phyloP scores from a whole-genome alignment of 2,113 vertebrate species.

The Trogon surrucura region DNA sequence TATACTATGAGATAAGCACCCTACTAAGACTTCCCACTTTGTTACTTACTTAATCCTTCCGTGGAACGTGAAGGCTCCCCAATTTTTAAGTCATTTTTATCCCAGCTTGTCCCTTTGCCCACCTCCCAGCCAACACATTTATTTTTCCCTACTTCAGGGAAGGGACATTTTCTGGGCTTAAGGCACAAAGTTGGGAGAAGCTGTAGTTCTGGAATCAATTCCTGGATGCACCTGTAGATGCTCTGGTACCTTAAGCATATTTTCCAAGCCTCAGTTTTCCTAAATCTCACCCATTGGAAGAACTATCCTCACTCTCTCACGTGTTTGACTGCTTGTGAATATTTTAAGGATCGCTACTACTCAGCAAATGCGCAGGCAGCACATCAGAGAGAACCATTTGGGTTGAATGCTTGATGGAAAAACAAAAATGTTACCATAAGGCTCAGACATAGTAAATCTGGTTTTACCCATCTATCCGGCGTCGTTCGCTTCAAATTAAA shows the following conservation, averaged over 20 bases:
- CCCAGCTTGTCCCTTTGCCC: neutral
- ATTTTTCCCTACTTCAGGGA: accelerated
- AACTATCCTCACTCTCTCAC: accelerated
- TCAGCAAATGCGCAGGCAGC: neutral
- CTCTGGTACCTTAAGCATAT: neutral
- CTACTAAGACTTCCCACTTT: neutral
- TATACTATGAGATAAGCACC: neutral
- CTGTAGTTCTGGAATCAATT: accelerated
- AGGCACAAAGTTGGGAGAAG: neutral
- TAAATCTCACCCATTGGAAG: neutral
- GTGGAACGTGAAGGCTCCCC: accelerated
- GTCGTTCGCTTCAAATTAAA: neutral
- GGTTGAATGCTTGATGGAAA: neutral
- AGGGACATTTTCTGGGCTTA: neutral
- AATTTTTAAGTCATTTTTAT: neutral
- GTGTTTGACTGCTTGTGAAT: neutral
- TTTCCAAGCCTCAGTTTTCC: neutral
- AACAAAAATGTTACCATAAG: neutral
- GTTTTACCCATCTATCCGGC: neutral
- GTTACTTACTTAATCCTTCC: neutral
- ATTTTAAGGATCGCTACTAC: neutral
- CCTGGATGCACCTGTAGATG: neutral
- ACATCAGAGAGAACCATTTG: neutral
- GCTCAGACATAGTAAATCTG: neutral
- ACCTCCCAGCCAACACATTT: neutral